Evolutionary conservation across 1,140 invertebrate species (phyloP).

Genomic region (Pogonognathellus flavescens): DNA sequence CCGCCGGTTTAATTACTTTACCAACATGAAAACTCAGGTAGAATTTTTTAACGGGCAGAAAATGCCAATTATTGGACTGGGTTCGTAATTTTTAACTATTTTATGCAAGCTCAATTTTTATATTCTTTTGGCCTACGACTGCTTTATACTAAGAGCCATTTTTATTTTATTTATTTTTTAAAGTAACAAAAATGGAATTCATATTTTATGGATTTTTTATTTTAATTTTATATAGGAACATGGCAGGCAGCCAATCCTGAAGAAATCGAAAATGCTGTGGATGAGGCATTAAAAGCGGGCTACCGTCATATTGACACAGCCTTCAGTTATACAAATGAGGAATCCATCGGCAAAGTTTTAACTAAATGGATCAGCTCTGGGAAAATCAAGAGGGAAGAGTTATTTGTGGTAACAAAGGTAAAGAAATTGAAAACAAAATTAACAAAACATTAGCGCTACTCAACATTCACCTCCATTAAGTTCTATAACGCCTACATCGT

Average conservation of each 20-base stretch:
- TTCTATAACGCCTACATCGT: too few species aligned
- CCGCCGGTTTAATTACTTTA: too few species aligned
- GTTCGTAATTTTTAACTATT: conserved; percentile 65
- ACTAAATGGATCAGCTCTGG: conserved; percentile 81
- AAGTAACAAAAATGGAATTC: too few species aligned
- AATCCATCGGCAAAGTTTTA: conserved; percentile 81
- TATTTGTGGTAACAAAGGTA: conserved; percentile 71
- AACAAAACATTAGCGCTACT: too few species aligned
- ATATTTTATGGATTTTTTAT: neutral
- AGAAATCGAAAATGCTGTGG: conserved; percentile 73
- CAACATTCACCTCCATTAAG: too few species aligned
- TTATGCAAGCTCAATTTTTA: conserved; percentile 81
- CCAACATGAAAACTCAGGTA: conserved; percentile 55
- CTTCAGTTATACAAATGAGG: conserved; percentile 85
- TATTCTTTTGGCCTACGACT: neutral
- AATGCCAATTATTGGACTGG: conserved; percentile 66
- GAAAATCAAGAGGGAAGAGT: conserved; percentile 79
- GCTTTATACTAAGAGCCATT: neutral
- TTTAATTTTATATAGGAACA: conserved; percentile 73
- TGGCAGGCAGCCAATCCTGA: conserved; percentile 80
- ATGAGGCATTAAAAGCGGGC: conserved; percentile 76
- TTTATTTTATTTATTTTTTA: neutral
- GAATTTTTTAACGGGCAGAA: conserved; percentile 63
- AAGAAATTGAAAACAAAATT: too few species aligned
- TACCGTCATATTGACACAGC: conserved; percentile 89